phyloP scores from a whole-genome alignment of 1,140 invertebrate species.

The Papilio machaon region DNA sequence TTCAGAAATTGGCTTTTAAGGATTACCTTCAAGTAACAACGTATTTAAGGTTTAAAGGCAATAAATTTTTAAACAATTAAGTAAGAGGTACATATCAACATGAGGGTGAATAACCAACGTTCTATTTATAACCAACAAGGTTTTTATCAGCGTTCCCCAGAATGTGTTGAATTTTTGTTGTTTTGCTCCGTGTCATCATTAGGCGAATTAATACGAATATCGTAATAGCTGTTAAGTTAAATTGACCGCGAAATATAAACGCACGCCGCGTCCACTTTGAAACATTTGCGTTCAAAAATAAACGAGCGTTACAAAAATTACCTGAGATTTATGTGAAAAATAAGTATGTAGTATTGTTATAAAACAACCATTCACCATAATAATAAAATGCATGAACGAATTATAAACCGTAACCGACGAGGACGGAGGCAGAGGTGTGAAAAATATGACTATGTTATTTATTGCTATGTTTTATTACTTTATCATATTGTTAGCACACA shows the following conservation, averaged over 20 bases:
- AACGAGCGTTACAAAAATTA: conserved; percentile 50
- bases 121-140: not conserved
- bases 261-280: conserved; percentile 54
- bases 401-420: conserved; percentile 9
- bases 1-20: not conserved
- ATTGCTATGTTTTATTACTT: conserved; percentile 1
- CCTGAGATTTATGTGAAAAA: conserved; percentile 16
- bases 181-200: not conserved
- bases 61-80: not conserved
- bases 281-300: conserved; percentile 47
- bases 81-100: not conserved
- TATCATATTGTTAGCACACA: not conserved
- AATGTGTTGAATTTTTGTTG: not conserved
- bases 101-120: not conserved
- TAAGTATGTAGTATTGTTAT: not conserved
- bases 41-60: not conserved
- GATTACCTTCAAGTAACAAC: not conserved
- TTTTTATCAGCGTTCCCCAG: not conserved
- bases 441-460: conserved; percentile 7
- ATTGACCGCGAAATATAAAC: conserved; percentile 62
- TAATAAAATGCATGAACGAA: conserved; percentile 13
- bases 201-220: conserved; percentile 11
- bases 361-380: not conserved
- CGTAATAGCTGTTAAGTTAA: conserved; percentile 48
- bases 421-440: conserved; percentile 11